Percentiles rank a stretch among this genome's conserved stretches.
phyloP scores from a whole-genome alignment of 1,140 invertebrate genomes.

The Drosophila seguyi region DNA sequence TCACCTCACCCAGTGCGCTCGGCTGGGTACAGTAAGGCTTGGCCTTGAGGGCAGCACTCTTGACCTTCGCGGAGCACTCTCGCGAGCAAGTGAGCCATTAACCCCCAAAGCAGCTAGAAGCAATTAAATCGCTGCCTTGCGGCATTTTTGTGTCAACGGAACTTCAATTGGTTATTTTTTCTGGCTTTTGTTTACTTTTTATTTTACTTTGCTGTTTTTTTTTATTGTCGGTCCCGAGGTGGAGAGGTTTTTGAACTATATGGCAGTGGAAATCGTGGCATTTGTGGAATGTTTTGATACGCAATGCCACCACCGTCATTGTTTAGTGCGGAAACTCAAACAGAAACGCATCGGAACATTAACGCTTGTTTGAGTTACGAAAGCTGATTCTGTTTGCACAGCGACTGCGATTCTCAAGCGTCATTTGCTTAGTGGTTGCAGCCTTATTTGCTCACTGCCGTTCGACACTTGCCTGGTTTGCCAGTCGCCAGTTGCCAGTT shows the following conservation, averaged over 20 bases:
- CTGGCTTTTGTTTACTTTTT: conserved; percentile 17
- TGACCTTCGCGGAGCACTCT: conserved; percentile 39
- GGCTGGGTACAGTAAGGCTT: conserved; percentile 24
- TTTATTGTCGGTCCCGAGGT: conserved; percentile 22
- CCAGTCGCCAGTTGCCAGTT: conserved; percentile 10
- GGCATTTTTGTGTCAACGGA: conserved; percentile 72
- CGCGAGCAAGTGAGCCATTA: conserved; percentile 38
- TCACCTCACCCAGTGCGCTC: conserved; percentile 12
- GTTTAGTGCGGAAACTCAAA: conserved; percentile 59
- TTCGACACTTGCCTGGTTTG: conserved; percentile 19
- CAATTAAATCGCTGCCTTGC: conserved; percentile 42
- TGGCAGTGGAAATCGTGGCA: conserved; percentile 31
- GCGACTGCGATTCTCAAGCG: conserved; percentile 10
- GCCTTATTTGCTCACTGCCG: conserved; percentile 55
- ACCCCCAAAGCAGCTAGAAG: conserved; percentile 55
- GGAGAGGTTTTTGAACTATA: conserved; percentile 74
- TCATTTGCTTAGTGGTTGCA: conserved; percentile 41
- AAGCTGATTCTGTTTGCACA: conserved; percentile 54
- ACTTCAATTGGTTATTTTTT: conserved; percentile 68
- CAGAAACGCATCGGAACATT: conserved; percentile 55
- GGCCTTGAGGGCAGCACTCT: conserved; percentile 32
- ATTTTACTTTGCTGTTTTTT: conserved; percentile 16
- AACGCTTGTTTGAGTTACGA: conserved; percentile 59
- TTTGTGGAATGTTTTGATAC: conserved; percentile 43
- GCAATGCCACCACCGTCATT: conserved; percentile 54